These are phyloP conservation scores for Diarsia brunnea DNA, from an alignment of 2,888 invertebrate species.

Conservation along the genomic window DNA sequence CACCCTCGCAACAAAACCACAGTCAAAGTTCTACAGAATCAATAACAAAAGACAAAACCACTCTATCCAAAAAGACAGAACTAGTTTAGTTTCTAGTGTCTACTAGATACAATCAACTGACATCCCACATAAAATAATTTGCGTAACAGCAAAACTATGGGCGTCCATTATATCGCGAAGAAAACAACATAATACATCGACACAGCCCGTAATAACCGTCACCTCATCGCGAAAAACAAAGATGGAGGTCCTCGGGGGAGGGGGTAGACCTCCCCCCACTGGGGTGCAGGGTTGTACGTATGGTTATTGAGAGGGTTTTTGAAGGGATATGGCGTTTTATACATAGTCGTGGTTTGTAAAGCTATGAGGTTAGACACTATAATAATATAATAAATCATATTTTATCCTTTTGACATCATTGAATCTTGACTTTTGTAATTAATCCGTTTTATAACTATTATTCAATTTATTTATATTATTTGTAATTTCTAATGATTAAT, in stretches of 20 bases:
- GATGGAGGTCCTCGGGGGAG: slow-evolving; percentile 72
- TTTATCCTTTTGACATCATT: no score
- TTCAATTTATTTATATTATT: no score
- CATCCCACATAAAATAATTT: slow-evolving; percentile 22
- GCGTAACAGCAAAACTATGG: slow-evolving; percentile 43
- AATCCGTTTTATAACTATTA: no score
- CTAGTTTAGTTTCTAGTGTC: neutral
- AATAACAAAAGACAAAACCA: neutral
- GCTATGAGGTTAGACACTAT: no score
- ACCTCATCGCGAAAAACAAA: slow-evolving; percentile 83
- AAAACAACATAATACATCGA: slow-evolving; percentile 74
- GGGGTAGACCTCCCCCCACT: slow-evolving; percentile 12
- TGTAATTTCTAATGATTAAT: no score
- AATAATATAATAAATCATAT: no score
- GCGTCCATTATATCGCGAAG: slow-evolving; percentile 59
- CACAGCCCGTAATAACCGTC: slow-evolving; percentile 72
- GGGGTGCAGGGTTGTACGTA: slow-evolving; percentile 53
- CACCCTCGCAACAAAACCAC: neutral
- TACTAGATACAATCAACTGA: slow-evolving; percentile 2
- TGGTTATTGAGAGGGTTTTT: neutral
- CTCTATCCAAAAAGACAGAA: neutral
- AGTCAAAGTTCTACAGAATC: neutral
- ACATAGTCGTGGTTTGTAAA: neutral
- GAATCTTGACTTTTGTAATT: no score
- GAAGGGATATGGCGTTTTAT: neutral